A percentile compares a stretch with the other conserved stretches of the same genome.
Evolutionary conservation across 30 jellyfish, hydroid and myxozoan genomes (phyloP).

Genomic region (Turritopsis rubra): DNA sequence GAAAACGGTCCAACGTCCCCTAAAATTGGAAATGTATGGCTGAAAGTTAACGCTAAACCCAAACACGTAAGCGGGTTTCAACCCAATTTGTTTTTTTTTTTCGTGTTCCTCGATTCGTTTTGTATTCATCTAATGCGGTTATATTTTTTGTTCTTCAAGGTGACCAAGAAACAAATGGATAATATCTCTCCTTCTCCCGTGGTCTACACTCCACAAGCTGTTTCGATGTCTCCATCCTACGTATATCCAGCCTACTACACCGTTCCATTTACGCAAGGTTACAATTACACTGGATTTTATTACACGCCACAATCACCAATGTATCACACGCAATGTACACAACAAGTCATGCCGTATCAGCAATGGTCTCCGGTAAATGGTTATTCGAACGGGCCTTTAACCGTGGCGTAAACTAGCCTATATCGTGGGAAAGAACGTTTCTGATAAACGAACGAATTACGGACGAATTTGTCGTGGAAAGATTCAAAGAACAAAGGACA

Average conservation of each 20-base stretch:
- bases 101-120: too few species aligned
- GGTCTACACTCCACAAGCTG: neutral
- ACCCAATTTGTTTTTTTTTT: too few species aligned
- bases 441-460: neutral
- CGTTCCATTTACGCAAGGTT: conserved; percentile 6
- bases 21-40: conserved; percentile 29
- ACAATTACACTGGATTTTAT: conserved; percentile 4
- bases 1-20: conserved; percentile 16
- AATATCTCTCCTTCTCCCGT: neutral
- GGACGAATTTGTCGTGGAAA: neutral
- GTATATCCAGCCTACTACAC: neutral
- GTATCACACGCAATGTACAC: conserved; percentile 11
- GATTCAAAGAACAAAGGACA: neutral
- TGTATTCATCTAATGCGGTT: neutral
- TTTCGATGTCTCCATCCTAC: neutral
- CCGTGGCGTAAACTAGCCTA: neutral
- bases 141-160: neutral
- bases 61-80: conserved; percentile 17
- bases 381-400: neutral
- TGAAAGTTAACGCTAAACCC: conserved; percentile 29
- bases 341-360: neutral
- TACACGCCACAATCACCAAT: neutral
- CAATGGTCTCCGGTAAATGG: neutral
- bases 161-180: neutral
- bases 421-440: neutral